A percentile compares a stretch with the other conserved stretches of the same genome.
phyloP scores from a whole-genome alignment of 2,888 invertebrate species.

The Cerceris rybyensis region DNA sequence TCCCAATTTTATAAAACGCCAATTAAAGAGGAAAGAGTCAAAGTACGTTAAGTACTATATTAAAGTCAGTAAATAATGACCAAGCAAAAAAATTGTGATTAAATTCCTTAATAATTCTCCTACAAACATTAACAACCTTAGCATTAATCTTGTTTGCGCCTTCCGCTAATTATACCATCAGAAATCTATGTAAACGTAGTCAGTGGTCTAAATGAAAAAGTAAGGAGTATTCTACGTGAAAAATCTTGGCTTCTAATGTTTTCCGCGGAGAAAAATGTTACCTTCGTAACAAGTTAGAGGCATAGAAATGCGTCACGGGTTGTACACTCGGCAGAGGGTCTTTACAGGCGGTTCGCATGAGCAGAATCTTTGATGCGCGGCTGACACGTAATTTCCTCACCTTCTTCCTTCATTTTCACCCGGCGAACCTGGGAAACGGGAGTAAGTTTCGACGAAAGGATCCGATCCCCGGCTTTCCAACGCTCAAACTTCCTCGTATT shows the following conservation, averaged over 20 bases:
- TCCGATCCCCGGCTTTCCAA: conserved; percentile 24
- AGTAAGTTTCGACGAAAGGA: conserved; percentile 34
- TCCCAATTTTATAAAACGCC: too few species aligned
- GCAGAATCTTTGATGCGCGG: conserved; percentile 66
- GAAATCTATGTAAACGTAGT: not conserved
- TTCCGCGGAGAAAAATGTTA: not conserved
- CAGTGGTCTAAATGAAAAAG: not conserved
- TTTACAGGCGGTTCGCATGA: conserved; percentile 33
- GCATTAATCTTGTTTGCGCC: too few species aligned
- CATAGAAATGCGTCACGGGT: conserved; percentile 8
- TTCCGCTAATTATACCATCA: too few species aligned
- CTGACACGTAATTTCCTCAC: conserved; percentile 74
- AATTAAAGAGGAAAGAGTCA: too few species aligned
- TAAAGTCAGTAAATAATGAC: too few species aligned
- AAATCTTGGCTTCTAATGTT: not conserved
- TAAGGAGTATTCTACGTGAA: not conserved
- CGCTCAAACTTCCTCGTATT: conserved; percentile 25
- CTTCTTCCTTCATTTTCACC: conserved; percentile 49
- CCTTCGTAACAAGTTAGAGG: not conserved
- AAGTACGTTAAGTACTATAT: too few species aligned
- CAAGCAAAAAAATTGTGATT: too few species aligned
- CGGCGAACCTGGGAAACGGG: conserved; percentile 35
- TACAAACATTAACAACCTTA: too few species aligned
- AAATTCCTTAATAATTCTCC: too few species aligned
- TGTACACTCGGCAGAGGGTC: conserved; percentile 13